Conservation (phyloP, 2,113 vertebrate genomes). For the Charadrius vociferus region DNA sequence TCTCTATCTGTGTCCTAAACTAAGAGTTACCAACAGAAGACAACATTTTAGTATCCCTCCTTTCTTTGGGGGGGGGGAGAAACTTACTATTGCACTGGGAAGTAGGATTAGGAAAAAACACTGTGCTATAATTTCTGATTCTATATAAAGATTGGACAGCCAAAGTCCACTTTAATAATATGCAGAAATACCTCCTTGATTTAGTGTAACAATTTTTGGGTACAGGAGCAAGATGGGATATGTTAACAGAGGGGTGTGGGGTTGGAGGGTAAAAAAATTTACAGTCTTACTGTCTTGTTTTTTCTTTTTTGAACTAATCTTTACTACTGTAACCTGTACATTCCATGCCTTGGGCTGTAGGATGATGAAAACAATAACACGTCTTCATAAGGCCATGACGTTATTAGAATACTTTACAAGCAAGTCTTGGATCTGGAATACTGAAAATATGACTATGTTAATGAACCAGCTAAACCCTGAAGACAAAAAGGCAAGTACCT, state of each 20-base stretch:
- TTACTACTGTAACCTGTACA: conserved; percentile 27
- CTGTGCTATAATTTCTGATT: neutral
- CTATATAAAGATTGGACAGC: neutral
- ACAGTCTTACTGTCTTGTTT: neutral
- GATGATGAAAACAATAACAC: conserved; percentile 99
- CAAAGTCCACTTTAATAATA: neutral
- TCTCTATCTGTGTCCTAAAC: neutral
- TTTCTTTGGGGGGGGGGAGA: neutral
- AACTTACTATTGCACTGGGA: neutral
- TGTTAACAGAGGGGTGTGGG: neutral
- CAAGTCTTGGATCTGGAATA: conserved; percentile 97
- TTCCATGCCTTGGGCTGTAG: conserved; percentile 70
- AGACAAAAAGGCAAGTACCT: conserved; percentile 89
- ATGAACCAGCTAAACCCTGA: conserved; percentile 88
- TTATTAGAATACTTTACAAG: conserved; percentile 97
- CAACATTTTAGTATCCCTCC: neutral
- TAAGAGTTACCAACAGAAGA: neutral
- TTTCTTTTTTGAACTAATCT: neutral
- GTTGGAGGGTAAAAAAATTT: neutral
- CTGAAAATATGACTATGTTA: conserved; percentile 92
- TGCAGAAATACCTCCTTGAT: conserved; percentile 71
- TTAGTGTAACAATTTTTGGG: neutral
- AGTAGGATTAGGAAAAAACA: neutral
- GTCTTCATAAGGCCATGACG: conserved; percentile 95
- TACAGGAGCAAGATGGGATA: neutral